These are phyloP conservation scores for Hemaris fuciformis DNA, from an alignment of 2,888 invertebrate genomes.

Conservation along the genomic window DNA sequence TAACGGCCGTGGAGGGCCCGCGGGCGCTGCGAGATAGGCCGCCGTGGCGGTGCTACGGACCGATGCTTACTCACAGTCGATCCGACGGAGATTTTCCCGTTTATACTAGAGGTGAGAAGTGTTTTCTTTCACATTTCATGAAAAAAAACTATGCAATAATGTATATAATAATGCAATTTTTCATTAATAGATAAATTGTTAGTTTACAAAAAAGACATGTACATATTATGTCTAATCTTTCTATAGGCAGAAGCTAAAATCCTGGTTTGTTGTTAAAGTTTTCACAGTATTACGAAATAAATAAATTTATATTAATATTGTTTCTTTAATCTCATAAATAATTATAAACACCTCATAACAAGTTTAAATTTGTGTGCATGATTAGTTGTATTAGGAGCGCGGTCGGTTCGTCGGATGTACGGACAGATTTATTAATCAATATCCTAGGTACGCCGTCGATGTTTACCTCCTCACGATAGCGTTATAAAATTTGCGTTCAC, in stretches of 20 bases:
- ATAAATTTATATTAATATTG: neutral
- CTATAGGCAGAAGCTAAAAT: too few species aligned
- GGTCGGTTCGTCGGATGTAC: conserved; percentile 41
- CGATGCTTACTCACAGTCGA: conserved; percentile 92
- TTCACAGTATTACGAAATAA: neutral
- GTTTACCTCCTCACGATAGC: conserved; percentile 32
- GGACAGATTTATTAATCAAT: conserved; percentile 52
- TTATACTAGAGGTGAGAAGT: conserved; percentile 86
- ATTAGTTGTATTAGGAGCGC: conserved; percentile 31
- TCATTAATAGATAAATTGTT: too few species aligned
- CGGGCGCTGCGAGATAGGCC: conserved; percentile 75
- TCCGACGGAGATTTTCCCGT: conserved; percentile 93
- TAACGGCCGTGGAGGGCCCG: conserved; percentile 78
- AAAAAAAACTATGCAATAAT: neutral
- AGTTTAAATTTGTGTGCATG: neutral
- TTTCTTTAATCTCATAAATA: neutral
- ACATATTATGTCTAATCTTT: too few species aligned
- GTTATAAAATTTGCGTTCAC: conserved; percentile 19
- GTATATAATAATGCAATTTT: too few species aligned
- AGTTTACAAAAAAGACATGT: too few species aligned
- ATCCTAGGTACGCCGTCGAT: conserved; percentile 39
- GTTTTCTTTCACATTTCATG: neutral
- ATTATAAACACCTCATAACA: neutral
- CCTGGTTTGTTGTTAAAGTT: too few species aligned
- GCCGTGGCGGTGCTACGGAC: conserved; percentile 84